Conservation (phyloP, 2,888 invertebrate genomes). For the Merodon equestris region DNA sequence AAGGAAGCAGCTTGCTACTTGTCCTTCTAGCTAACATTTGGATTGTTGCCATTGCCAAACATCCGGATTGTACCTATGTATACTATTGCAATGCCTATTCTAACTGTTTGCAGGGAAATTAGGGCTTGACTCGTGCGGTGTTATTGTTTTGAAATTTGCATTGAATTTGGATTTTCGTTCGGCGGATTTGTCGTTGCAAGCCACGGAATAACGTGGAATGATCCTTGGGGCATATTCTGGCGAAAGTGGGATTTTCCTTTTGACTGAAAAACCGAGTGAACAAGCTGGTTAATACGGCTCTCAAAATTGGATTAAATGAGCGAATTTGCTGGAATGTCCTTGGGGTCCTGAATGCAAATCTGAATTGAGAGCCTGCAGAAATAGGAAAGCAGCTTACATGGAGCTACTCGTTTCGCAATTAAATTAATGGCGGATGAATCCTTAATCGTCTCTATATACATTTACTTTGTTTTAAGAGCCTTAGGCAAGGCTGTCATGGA, state of each 20-base stretch:
- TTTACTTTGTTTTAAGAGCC: no score
- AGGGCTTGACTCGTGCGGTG: constrained; percentile 18
- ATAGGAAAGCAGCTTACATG: background rate
- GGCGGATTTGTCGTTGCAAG: background rate
- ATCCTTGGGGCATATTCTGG: background rate
- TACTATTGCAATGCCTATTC: constrained; percentile 37
- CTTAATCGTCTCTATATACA: no score
- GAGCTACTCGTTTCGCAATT: no score
- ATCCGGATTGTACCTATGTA: constrained; percentile 41
- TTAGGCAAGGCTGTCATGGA: no score
- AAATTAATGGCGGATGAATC: no score
- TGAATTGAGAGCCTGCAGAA: background rate
- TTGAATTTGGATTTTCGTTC: constrained; percentile 1
- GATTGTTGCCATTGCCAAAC: constrained; percentile 38
- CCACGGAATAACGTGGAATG: background rate
- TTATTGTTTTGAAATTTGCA: constrained; percentile 46
- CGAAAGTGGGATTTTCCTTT: no score
- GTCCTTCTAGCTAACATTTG: constrained; percentile 18
- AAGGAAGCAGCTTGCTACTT: background rate
- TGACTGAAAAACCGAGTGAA: no score
- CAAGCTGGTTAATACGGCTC: no score
- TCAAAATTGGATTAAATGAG: no score
- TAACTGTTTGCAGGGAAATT: constrained; percentile 54
- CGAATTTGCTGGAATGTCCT: no score
- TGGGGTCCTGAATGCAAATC: no score